These are phyloP conservation scores for Hystrix cristata DNA, from an alignment of 2,113 vertebrate species.

Conservation along the genomic window DNA sequence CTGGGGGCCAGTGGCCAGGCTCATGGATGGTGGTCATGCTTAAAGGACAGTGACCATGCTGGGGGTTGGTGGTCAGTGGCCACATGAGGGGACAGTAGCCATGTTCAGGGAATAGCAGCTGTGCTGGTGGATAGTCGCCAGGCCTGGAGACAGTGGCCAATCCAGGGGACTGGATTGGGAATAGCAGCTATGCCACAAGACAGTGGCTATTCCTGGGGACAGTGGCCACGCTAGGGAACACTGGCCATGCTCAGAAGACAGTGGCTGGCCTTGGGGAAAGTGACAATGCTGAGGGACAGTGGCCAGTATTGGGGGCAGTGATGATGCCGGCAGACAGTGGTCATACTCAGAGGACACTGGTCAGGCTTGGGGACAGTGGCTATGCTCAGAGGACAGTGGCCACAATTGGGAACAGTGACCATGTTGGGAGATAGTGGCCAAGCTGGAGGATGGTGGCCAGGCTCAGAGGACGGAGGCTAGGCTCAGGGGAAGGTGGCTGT, in stretches of 20 bases:
- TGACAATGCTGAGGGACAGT: not conserved
- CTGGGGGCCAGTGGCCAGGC: not conserved
- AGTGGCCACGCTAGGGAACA: not conserved
- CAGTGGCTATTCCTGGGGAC: not conserved
- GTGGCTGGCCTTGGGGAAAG: not conserved
- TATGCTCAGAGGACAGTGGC: not conserved
- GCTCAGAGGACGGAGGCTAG: not conserved
- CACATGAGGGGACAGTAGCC: not conserved
- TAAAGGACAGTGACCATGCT: not conserved
- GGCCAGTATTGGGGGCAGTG: not conserved
- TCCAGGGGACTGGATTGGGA: not conserved
- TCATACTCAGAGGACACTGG: not conserved
- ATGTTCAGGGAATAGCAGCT: not conserved
- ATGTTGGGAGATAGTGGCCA: not conserved
- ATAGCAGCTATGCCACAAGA: not conserved
- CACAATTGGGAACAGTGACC: not conserved
- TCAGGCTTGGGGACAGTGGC: not conserved
- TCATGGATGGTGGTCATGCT: not conserved
- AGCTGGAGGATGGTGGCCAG: not conserved
- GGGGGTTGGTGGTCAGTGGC: not conserved
- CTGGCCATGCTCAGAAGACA: not conserved
- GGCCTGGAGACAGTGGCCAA: too few species aligned
- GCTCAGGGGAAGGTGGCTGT: not conserved
- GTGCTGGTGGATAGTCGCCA: not conserved
- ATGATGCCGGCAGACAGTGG: not conserved